These are phyloP conservation scores for Todiramphus saurophagus DNA, from an alignment of 2,113 vertebrate genomes.

Conservation along the genomic window DNA sequence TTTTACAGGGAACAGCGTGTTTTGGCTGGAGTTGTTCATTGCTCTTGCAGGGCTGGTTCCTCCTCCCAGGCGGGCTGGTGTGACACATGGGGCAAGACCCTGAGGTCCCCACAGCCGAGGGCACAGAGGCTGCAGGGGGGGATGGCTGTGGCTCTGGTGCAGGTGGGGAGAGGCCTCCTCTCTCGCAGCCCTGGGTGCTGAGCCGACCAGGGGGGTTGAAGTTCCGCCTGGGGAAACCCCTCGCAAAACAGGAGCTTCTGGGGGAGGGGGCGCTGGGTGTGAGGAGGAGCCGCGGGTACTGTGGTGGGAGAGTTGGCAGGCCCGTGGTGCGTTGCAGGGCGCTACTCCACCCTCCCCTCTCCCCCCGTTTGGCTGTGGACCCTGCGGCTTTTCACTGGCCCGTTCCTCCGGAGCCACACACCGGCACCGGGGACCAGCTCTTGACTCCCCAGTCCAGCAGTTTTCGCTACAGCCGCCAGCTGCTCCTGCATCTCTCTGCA, in stretches of 20 bases:
- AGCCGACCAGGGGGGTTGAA: too few species aligned
- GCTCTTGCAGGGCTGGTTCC: background rate
- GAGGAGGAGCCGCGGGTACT: background rate
- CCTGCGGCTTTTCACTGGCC: background rate
- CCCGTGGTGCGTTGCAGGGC: background rate
- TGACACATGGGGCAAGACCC: accelerated
- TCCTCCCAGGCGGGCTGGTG: background rate
- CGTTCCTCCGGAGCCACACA: background rate
- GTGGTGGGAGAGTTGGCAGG: accelerated
- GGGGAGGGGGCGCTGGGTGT: accelerated
- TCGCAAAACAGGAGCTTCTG: background rate
- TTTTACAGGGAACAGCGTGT: background rate
- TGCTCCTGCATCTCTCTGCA: background rate
- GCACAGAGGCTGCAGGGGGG: accelerated
- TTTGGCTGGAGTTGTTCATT: background rate
- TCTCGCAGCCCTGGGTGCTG: background rate
- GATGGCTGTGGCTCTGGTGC: background rate
- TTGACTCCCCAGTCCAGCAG: background rate
- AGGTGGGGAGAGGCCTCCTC: background rate
- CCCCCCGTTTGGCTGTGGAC: too few species aligned
- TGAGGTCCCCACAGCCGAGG: accelerated
- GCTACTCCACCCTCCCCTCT: too few species aligned
- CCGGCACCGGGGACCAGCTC: accelerated
- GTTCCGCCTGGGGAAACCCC: too few species aligned
- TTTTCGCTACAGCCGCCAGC: background rate